Conservation (phyloP, 1,140 invertebrate species). For the Drosophila subobscura region DNA sequence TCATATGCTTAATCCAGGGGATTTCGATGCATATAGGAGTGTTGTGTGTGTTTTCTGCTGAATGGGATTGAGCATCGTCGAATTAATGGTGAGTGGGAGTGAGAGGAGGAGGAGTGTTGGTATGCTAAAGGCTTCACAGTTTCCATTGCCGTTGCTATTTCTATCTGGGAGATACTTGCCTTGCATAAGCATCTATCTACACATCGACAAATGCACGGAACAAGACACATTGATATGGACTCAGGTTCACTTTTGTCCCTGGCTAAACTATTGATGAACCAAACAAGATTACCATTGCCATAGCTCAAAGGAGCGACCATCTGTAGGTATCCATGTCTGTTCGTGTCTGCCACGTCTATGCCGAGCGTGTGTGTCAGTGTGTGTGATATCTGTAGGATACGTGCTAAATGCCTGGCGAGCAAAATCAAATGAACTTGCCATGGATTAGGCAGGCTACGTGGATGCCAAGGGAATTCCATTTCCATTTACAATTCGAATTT, state of each 20-base stretch:
- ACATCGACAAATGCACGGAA: constrained; percentile 35
- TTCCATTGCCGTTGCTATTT: constrained; percentile 42
- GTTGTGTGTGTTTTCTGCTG: constrained; percentile 33
- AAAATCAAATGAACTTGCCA: constrained; percentile 61
- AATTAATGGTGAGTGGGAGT: not conserved
- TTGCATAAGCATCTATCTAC: constrained; percentile 24
- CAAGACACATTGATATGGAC: constrained; percentile 36
- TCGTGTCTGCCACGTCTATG: constrained; percentile 6
- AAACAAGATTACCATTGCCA: constrained; percentile 73
- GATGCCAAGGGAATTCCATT: constrained; percentile 24
- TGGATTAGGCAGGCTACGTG: constrained; percentile 36
- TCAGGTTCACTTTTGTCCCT: constrained; percentile 61
- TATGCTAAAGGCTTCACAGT: constrained; percentile 65
- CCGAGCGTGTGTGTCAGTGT: not conserved
- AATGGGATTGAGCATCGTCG: constrained; percentile 18
- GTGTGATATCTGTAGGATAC: constrained; percentile 35
- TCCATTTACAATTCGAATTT: constrained; percentile 24
- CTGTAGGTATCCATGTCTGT: constrained; percentile 1
- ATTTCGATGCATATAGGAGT: constrained; percentile 79
- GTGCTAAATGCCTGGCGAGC: constrained; percentile 56
- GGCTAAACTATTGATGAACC: constrained; percentile 79
- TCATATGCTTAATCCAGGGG: constrained; percentile 81
- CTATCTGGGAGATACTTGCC: constrained; percentile 57
- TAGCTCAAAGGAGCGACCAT: constrained; percentile 48
- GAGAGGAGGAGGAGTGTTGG: constrained; percentile 20